Percentiles rank a stretch among this genome's conserved stretches.
Evolutionary conservation across 2,113 vertebrate species (phyloP).

Genomic region (rabbit (Oryctolagus cuniculus)): DNA sequence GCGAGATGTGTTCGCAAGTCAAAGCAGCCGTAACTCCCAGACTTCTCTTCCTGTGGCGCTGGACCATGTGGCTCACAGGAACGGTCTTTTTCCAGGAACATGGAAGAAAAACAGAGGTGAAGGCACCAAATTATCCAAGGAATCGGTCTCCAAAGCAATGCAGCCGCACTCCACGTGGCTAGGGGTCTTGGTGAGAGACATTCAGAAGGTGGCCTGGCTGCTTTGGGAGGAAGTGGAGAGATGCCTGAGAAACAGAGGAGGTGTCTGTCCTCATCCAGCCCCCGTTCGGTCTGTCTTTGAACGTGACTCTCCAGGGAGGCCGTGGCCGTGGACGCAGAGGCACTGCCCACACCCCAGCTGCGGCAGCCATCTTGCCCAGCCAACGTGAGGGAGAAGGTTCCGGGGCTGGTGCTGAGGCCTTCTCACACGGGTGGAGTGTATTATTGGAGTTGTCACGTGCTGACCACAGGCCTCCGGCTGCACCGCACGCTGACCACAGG

Average conservation of each 20-base stretch:
- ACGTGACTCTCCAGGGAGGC: not conserved
- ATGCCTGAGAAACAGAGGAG: not conserved
- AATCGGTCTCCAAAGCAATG: not conserved
- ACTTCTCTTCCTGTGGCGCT: not conserved
- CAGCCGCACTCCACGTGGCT: not conserved
- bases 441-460: slow-evolving; percentile 70
- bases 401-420: slow-evolving; percentile 64
- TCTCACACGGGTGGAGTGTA: slow-evolving; percentile 47
- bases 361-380: not conserved
- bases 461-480: slow-evolving; percentile 71
- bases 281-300: not conserved
- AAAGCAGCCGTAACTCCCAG: not conserved
- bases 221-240: not conserved
- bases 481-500: slow-evolving; percentile 66
- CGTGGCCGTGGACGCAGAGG: not conserved
- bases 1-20: slow-evolving; percentile 64
- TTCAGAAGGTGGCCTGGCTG: not conserved
- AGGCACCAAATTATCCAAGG: not conserved
- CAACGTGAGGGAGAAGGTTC: not conserved
- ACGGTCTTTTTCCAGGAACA: rapidly evolving
- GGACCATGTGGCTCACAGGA: not conserved
- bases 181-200: not conserved
- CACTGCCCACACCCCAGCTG: not conserved
- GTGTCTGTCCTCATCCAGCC: not conserved
- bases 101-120: not conserved